A percentile compares a stretch with the other conserved stretches of the same genome.
Evolutionary conservation across 2,797 vertebrate species (phyloP).

Genomic region (Paedocypris micromegethes): DNA sequence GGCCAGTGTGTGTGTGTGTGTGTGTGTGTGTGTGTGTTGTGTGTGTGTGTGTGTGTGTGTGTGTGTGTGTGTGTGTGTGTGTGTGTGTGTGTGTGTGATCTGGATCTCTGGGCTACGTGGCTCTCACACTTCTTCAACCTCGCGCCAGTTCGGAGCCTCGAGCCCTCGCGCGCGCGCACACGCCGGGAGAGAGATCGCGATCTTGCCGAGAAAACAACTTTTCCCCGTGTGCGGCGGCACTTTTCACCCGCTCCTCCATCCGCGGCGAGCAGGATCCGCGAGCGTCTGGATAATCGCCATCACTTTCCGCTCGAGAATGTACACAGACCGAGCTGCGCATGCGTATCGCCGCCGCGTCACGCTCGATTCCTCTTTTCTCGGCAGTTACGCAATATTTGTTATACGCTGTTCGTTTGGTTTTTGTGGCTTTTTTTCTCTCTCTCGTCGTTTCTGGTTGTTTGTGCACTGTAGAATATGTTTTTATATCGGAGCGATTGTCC

Average conservation of each 20-base stretch:
- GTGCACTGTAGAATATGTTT: too few species aligned
- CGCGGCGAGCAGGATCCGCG: conserved; percentile 40
- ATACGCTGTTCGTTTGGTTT: not conserved
- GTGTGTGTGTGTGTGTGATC: conserved; percentile 38
- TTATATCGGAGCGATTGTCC: too few species aligned
- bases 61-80: conserved; percentile 44
- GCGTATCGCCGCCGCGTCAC: conserved; percentile 31
- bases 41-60: conserved; percentile 49
- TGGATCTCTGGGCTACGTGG: conserved; percentile 48
- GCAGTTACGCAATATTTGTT: conserved; percentile 5
- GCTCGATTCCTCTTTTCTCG: not conserved
- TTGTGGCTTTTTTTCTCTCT: too few species aligned
- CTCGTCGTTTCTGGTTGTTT: too few species aligned
- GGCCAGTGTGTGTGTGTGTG: conserved; percentile 51
- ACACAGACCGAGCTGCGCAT: conserved; percentile 51
- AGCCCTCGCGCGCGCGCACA: conserved; percentile 16
- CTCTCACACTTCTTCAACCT: conserved; percentile 23
- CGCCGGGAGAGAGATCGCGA: not conserved
- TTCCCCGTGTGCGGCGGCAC: conserved; percentile 23
- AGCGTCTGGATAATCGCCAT: conserved; percentile 49
- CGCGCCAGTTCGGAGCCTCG: conserved; percentile 17
- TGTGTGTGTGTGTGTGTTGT: conserved; percentile 32
- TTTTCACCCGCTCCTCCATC: conserved; percentile 36
- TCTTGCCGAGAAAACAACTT: conserved; percentile 23
- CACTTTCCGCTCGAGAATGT: conserved; percentile 47